Percentiles rank a stretch among this genome's conserved stretches.
Conservation (phyloP, 2,888 invertebrate species). For the Isoperla grammatica region DNA sequence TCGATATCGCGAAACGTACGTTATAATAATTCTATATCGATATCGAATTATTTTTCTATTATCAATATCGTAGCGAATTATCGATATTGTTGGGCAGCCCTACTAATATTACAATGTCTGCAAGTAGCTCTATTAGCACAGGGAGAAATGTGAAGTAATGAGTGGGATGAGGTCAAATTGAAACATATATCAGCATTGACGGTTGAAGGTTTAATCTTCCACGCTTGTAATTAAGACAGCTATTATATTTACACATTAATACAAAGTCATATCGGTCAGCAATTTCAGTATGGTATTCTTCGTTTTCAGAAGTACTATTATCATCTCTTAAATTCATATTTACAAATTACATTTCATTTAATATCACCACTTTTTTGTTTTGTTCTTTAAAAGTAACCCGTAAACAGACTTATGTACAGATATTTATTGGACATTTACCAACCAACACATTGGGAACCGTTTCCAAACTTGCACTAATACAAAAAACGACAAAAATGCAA, state of each 20-base stretch:
- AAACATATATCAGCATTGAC: not conserved
- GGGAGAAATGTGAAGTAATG: too few species aligned
- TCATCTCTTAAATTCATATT: conserved; percentile 22
- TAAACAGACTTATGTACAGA: conserved; percentile 29
- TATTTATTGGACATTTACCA: conserved; percentile 23
- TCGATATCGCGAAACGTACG: too few species aligned
- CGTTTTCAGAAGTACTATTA: conserved; percentile 6
- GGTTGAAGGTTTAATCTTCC: conserved; percentile 25
- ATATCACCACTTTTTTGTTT: conserved; percentile 25
- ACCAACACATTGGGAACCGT: not conserved
- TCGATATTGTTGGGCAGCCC: too few species aligned
- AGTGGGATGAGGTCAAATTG: too few species aligned
- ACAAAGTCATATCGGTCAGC: conserved; percentile 21
- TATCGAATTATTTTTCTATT: too few species aligned
- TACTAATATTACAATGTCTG: too few species aligned
- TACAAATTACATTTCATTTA: conserved; percentile 23
- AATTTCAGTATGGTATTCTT: conserved; percentile 10
- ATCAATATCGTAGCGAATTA: too few species aligned
- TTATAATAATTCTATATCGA: too few species aligned
- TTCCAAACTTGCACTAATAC: conserved; percentile 4
- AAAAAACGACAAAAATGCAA: conserved; percentile 10
- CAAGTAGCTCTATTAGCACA: too few species aligned
- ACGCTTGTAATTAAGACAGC: conserved; percentile 26
- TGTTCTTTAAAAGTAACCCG: conserved; percentile 28
- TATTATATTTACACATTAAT: conserved; percentile 27